Conservation (phyloP, 1,140 invertebrate genomes). For the Diabrotica undecimpunctata region DNA sequence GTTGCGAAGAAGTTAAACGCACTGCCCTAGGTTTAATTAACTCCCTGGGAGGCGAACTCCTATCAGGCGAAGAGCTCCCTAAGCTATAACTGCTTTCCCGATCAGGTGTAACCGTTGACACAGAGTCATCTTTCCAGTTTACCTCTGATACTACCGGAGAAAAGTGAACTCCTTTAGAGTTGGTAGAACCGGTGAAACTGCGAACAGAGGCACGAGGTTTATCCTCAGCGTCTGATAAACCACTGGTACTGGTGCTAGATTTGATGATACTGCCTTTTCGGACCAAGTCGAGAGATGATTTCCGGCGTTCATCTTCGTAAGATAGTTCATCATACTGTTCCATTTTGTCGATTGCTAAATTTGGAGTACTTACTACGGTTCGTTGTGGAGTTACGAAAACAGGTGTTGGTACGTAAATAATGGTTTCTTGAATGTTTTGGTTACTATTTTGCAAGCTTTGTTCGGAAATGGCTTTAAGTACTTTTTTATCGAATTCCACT, state of each 20-base stretch:
- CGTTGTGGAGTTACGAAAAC: slow-evolving; percentile 6
- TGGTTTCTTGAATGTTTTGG: slow-evolving; percentile 12
- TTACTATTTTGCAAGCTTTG: slow-evolving; percentile 39
- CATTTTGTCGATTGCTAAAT: slow-evolving; percentile 52
- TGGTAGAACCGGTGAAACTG: slow-evolving; percentile 50
- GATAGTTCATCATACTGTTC: slow-evolving; percentile 37
- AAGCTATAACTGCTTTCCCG: slow-evolving; percentile 36
- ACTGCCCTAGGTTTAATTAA: slow-evolving; percentile 21
- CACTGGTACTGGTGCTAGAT: slow-evolving; percentile 38
- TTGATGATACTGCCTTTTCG: slow-evolving; percentile 43
- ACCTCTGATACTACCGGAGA: slow-evolving; percentile 70
- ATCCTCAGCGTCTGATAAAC: slow-evolving; percentile 43
- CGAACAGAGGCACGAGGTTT: slow-evolving; percentile 49
- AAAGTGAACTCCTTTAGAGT: slow-evolving; percentile 60
- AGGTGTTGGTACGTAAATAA: slow-evolving; percentile 20
- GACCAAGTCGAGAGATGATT: slow-evolving; percentile 52
- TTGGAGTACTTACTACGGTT: slow-evolving; percentile 56
- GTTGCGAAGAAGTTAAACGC: slow-evolving; percentile 29
- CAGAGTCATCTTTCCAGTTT: slow-evolving; percentile 59
- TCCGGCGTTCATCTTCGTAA: slow-evolving; percentile 49
- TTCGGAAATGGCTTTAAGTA: slow-evolving; percentile 45
- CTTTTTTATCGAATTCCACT: slow-evolving; percentile 39
- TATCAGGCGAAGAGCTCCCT: slow-evolving; percentile 28
- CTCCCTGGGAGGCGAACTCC: slow-evolving; percentile 14
- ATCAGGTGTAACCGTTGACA: slow-evolving; percentile 41